Evolutionary conservation across 2,888 invertebrate species (phyloP).

Genomic region (Mythimna loreyi): DNA sequence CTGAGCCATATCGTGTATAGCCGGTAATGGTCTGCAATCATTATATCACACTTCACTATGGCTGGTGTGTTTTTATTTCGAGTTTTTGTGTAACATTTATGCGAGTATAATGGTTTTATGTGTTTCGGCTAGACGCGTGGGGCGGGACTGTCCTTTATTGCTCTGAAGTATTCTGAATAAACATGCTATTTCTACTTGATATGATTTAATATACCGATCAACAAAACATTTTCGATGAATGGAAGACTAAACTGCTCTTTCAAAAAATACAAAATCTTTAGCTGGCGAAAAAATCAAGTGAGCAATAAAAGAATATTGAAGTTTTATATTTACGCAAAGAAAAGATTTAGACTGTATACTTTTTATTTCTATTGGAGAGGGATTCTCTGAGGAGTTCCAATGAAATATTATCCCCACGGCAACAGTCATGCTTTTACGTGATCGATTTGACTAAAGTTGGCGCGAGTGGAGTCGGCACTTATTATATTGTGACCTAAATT

Average conservation of each 20-base stretch:
- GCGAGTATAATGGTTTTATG: constrained; percentile 1
- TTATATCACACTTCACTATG: constrained; percentile 22
- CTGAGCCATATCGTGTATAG: constrained; percentile 12
- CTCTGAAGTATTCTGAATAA: neutral
- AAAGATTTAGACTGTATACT: constrained; percentile 31
- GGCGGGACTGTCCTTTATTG: neutral
- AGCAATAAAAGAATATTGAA: constrained; percentile 26
- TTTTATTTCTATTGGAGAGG: constrained; percentile 20
- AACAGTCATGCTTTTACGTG: constrained; percentile 41
- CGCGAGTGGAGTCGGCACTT: constrained; percentile 12
- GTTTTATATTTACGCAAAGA: constrained; percentile 28
- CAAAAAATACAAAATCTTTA: neutral
- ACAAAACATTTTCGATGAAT: constrained; percentile 3
- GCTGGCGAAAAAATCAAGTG: constrained; percentile 17
- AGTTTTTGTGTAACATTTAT: constrained; percentile 14
- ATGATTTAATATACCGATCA: constrained; percentile 1
- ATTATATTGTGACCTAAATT: constrained; percentile 19
- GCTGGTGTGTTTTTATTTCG: constrained; percentile 35
- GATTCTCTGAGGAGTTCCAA: constrained; percentile 23
- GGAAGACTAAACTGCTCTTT: constrained; percentile 4
- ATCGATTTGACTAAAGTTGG: constrained; percentile 38
- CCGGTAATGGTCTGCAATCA: constrained; percentile 40
- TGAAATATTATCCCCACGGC: constrained; percentile 50
- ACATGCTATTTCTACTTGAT: neutral
- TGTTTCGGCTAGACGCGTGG: constrained; percentile 1